A percentile compares a stretch with the other conserved stretches of the same genome.
Evolutionary conservation across 2,888 invertebrate species (phyloP).

Genomic region (Sisyra nigra): DNA sequence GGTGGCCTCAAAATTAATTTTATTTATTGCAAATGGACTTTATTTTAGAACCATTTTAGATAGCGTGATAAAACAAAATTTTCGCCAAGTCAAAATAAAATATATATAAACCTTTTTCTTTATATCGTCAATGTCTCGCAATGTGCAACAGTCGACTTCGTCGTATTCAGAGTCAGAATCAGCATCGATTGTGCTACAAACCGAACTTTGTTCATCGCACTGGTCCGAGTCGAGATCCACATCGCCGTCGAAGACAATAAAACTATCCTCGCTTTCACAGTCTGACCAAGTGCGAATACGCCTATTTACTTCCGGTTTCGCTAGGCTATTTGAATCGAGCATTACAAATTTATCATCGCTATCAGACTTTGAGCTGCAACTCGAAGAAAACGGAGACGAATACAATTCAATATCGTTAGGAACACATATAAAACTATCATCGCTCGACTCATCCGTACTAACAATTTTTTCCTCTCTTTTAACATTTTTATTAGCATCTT

Average conservation of each 20-base stretch:
- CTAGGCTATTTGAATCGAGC: constrained; percentile 25
- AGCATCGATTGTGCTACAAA: too few species aligned
- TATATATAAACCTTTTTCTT: too few species aligned
- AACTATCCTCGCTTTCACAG: constrained; percentile 42
- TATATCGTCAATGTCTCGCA: not conserved
- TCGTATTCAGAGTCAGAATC: not conserved
- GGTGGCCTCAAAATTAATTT: too few species aligned
- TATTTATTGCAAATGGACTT: too few species aligned
- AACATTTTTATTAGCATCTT: not conserved
- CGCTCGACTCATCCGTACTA: not conserved
- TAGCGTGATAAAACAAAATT: too few species aligned
- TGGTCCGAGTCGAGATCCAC: constrained; percentile 24
- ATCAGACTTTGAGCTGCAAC: constrained; percentile 32
- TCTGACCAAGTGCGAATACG: constrained; percentile 26
- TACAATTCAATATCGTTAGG: not conserved
- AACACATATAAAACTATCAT: constrained; percentile 6
- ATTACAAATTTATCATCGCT: constrained; percentile 42
- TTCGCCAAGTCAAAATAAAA: too few species aligned
- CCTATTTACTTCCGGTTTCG: not conserved
- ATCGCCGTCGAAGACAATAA: constrained; percentile 34
- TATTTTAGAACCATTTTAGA: too few species aligned
- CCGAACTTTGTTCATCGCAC: not conserved
- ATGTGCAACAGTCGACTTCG: not conserved
- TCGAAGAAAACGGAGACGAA: not conserved
- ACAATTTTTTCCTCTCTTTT: not conserved